Evolutionary conservation across 2,888 invertebrate genomes (phyloP), one percentile per base, ranked within the genome.

Genomic region (Amiota mariae): DNA sequence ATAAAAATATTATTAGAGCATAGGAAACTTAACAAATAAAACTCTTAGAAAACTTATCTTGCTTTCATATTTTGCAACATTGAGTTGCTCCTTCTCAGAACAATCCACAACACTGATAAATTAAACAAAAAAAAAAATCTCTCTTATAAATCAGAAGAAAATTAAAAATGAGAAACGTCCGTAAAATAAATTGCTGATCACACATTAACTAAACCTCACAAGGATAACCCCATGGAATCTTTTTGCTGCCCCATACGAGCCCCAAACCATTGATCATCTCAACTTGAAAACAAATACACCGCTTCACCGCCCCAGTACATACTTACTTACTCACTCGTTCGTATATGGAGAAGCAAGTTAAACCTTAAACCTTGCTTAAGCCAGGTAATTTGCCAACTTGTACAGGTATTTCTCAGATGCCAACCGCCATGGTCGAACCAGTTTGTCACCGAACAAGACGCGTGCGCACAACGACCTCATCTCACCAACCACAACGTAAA

Each of bases 381-480:
- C 51, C 20, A 24, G 51, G 63, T 13, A 18, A 57, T n/a, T 49
- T 63, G 20, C 48, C 20, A 24, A 48, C 18, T 24, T 59, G 56
- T 78, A 76, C 51, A 59, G 64, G 73, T 61, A 54, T 66, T 24
- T 72, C 48, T 72, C 71, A 56, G 54, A 64, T 56, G 73, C 46
- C 71, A 59, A 24, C 48, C 18, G 24, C 13, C 49, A 24, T 46
- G 46, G 59, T 48, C 77, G 76, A 73, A 77, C 77, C 81, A 80
- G 79, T 80, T 80, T 80, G 79, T 77, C 80, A 76, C 77, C 51
- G 67, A 51, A 24, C 49, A 57, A 15, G 54, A 51, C 54, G 61
- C 56, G 73, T 68, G 67, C 51, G 67, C 67, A 68, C 46, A 63
- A 36, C 46, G 63, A 59, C 51, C 68, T 18, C 56, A 18, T 24